Evolutionary conservation across 2,888 invertebrate genomes (phyloP).

Genomic region (Acanthosepion pharaonis): DNA sequence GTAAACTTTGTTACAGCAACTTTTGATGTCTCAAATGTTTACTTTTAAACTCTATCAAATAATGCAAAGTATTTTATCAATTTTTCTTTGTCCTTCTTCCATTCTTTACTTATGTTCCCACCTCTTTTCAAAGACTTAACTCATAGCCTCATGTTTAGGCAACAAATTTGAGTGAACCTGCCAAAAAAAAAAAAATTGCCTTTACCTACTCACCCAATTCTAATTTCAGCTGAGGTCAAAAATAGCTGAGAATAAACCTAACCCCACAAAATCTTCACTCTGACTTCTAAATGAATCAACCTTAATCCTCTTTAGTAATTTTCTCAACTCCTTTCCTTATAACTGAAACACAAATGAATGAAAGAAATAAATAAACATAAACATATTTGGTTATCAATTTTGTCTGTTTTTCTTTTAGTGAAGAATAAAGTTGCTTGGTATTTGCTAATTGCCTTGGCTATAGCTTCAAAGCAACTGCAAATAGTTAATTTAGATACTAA

Average conservation of each 20-base stretch:
- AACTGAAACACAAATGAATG: neutral
- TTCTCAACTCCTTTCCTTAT: neutral
- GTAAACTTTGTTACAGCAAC: too few species aligned
- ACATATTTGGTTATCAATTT: neutral
- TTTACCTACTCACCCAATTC: neutral
- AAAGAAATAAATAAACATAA: neutral
- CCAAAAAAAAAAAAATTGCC: neutral
- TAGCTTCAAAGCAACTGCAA: neutral
- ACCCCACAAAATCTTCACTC: neutral
- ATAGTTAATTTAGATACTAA: neutral
- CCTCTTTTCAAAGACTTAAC: neutral
- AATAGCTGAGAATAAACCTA: neutral
- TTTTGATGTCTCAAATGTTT: neutral
- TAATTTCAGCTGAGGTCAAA: neutral
- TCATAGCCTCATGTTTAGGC: neutral
- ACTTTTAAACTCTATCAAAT: neutral
- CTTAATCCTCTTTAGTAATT: neutral
- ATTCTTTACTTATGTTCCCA: neutral
- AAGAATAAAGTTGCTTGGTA: neutral
- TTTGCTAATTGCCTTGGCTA: too few species aligned
- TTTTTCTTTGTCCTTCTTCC: neutral
- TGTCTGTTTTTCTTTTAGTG: too few species aligned
- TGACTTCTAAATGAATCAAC: neutral
- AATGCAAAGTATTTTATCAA: neutral
- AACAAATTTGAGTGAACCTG: neutral